phyloP scores from a whole-genome alignment of 1,140 invertebrate species.

The Saccostrea echinata region DNA sequence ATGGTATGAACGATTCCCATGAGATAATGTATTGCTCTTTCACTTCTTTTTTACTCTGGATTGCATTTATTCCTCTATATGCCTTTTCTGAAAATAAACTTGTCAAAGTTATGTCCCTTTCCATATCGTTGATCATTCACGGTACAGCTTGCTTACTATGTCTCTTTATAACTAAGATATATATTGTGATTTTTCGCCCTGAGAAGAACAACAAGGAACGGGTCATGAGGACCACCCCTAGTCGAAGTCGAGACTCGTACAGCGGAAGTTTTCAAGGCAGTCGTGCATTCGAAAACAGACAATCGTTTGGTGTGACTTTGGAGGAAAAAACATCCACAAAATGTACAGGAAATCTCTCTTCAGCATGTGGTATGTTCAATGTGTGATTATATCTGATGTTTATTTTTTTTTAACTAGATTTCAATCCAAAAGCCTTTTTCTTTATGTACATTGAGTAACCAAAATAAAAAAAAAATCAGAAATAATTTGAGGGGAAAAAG shows the following conservation, averaged over 20 bases:
- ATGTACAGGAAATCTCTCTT: not conserved
- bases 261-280: not conserved
- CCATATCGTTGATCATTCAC: constrained; percentile 64
- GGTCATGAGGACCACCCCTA: constrained; percentile 43
- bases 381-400: too few species aligned
- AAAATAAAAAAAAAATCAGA: too few species aligned
- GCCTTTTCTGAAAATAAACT: constrained; percentile 61
- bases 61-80: constrained; percentile 71
- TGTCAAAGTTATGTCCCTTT: constrained; percentile 59
- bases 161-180: constrained; percentile 69
- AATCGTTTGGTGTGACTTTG: not conserved
- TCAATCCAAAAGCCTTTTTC: too few species aligned
- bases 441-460: too few species aligned
- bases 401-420: too few species aligned
- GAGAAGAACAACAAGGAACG: constrained; percentile 50
- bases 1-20: constrained; percentile 72
- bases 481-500: too few species aligned
- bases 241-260: not conserved
- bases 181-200: constrained; percentile 79
- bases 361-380: not conserved
- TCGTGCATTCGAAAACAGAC: not conserved
- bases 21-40: constrained; percentile 69
- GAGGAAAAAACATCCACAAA: not conserved
- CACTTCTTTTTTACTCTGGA: constrained; percentile 70
- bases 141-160: constrained; percentile 58